Conservation (phyloP, 2,888 invertebrate genomes). For the Ctena decussata region DNA sequence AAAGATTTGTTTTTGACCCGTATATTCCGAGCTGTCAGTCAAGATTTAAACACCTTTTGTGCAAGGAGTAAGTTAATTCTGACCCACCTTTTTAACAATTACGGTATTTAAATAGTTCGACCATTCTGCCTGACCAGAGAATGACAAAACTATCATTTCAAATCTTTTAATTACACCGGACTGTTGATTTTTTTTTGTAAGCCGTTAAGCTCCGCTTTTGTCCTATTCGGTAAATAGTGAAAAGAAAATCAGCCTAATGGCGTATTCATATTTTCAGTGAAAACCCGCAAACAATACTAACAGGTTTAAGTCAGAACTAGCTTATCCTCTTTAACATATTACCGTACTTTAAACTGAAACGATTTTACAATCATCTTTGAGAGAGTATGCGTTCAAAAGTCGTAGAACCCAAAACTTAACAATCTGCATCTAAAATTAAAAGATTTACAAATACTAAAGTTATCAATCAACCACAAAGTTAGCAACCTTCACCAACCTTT, state of each 20-base stretch:
- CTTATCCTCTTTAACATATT: constrained; percentile 10
- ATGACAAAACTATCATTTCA: not conserved
- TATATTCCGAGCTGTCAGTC: no score
- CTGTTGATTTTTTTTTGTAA: constrained; percentile 1
- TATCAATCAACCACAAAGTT: no score
- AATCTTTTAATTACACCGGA: not conserved
- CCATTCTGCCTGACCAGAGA: not conserved
- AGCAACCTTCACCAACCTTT: no score
- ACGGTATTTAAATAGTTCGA: no score
- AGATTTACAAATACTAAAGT: no score
- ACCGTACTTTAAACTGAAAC: not conserved
- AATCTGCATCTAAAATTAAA: no score
- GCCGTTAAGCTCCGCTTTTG: not conserved
- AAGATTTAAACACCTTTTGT: no score
- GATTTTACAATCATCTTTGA: not conserved
- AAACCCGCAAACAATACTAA: constrained; percentile 50
- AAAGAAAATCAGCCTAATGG: constrained; percentile 21
- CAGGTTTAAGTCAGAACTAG: not conserved
- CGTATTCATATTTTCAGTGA: constrained; percentile 42
- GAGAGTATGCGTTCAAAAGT: no score
- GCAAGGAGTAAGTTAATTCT: no score
- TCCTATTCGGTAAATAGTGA: not conserved
- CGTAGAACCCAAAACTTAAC: no score
- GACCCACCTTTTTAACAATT: no score
- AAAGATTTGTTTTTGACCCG: no score